Base-by-base conservation (phyloP, 2,113 vertebrate genomes). In the Ciconia stormi region DNA sequence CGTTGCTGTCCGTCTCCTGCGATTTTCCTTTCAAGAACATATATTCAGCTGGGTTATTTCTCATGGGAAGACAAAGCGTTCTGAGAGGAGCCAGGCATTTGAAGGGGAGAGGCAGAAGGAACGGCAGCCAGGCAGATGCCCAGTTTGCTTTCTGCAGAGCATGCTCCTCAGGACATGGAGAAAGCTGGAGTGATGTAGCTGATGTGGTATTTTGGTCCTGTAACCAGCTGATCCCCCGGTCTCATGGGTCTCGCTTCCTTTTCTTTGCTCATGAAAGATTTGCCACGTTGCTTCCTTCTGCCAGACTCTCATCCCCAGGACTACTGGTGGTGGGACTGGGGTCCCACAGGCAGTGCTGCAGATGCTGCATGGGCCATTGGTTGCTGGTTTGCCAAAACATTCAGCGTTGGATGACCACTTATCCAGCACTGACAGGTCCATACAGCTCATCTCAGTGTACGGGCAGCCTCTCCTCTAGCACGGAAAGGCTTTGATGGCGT, bases 1-100 rank as follows among this genome's bases (percentile, higher is more conserved):
- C 72, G 40, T 87, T 85, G 89, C 95, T 95, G 96, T 95, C 89
- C 91, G 92, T 95, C 95, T 95, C 83, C 92, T 96, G 89, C 4
- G 7, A 93, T 95, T 91, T 93, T 94, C 92, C 83, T 95, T 95
- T 95, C 95, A 87, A 87, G 96, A 97, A 84, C 94, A 78, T 90
- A 82, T 32, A 92, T 87, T 95, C 95, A 89, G 77, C 87, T 91
- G 94, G 92, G 70, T 94, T 96, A 91, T 96, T 97, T 95, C 97
- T 97, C 89, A 89, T 93, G 97, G 91, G 93, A 91, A 92, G 93
- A 84, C 82, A 92, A 44, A 95, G 86, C 4, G 0, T 53, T 96
- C 36, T 67, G 88, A 90, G 89, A 78, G 90, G 10, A 93, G 79
- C 62, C 90, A 86, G 92, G 86, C 88, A 0, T 74, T 94, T 6